A percentile compares a stretch with the other conserved stretches of the same genome.
phyloP scores from a whole-genome alignment of 2,888 invertebrate species.

The Chloroclystis v-ata region DNA sequence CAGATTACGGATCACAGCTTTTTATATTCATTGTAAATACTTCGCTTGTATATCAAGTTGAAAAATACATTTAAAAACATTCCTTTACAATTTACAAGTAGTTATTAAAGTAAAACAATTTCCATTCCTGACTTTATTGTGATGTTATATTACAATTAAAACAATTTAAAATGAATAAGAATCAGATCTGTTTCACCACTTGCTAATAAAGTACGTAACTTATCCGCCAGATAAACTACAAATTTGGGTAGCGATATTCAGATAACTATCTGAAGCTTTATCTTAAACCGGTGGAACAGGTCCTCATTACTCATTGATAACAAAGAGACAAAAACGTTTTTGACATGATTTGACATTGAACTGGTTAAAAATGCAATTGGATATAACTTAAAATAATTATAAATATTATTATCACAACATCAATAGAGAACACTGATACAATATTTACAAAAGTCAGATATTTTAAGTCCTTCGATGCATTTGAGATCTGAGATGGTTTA shows the following conservation, averaged over 20 bases:
- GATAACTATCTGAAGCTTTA: too few species aligned
- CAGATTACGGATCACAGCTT: constrained; percentile 9
- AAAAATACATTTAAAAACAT: constrained; percentile 12
- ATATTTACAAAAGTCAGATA: constrained; percentile 3
- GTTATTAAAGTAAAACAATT: not conserved
- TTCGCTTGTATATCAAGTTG: constrained; percentile 14
- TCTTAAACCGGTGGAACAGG: too few species aligned
- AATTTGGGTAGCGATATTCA: too few species aligned
- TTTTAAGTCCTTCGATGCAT: not conserved
- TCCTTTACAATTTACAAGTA: not conserved
- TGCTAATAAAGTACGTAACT: too few species aligned
- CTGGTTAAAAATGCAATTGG: not conserved
- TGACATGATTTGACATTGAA: too few species aligned
- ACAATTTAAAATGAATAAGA: too few species aligned
- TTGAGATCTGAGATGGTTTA: not conserved
- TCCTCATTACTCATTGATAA: too few species aligned
- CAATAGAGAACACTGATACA: constrained; percentile 3
- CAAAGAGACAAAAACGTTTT: too few species aligned
- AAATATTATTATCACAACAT: constrained; percentile 13
- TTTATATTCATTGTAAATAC: constrained; percentile 17
- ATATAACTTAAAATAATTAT: constrained; percentile 7
- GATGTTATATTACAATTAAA: not conserved
- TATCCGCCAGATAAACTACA: too few species aligned
- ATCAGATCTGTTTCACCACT: too few species aligned
- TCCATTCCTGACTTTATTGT: not conserved